These are phyloP conservation scores for Parapristionchus giblindavisi DNA, from an alignment of 2,888 invertebrate genomes.

Conservation along the genomic window DNA sequence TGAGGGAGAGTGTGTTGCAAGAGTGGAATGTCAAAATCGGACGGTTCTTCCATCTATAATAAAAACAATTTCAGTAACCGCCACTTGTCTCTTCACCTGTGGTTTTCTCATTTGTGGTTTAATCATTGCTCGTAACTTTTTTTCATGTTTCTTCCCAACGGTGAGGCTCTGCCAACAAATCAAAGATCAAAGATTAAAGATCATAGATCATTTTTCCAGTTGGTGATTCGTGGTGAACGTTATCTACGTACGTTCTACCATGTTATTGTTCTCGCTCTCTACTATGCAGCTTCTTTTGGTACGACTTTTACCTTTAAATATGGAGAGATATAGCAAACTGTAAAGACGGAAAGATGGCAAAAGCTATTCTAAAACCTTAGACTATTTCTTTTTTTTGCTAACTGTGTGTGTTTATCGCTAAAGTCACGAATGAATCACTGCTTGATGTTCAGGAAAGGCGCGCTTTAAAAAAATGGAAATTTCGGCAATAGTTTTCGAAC, in stretches of 20 bases:
- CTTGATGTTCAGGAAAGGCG: no score
- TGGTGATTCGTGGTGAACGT: neutral
- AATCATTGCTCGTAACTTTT: neutral
- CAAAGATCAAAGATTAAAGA: neutral
- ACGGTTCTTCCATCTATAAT: neutral
- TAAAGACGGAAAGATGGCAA: no score
- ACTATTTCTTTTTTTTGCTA: no score
- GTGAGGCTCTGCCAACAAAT: neutral
- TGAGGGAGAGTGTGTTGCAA: no score
- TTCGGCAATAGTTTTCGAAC: no score
- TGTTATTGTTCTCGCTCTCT: neutral
- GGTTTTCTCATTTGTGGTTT: neutral
- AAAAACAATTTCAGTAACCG: neutral
- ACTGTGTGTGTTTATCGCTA: no score
- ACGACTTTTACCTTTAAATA: no score
- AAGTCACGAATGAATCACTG: no score
- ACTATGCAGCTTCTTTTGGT: slow-evolving; percentile 7
- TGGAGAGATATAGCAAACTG: no score
- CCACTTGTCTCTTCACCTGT: neutral
- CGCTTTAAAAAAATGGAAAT: no score
- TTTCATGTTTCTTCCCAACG: neutral
- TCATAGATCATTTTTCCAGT: neutral
- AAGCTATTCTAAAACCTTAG: no score
- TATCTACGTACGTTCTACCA: neutral
- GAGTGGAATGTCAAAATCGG: no score